Conservation (phyloP, 2,113 vertebrate genomes). For the Melozone crissalis region DNA sequence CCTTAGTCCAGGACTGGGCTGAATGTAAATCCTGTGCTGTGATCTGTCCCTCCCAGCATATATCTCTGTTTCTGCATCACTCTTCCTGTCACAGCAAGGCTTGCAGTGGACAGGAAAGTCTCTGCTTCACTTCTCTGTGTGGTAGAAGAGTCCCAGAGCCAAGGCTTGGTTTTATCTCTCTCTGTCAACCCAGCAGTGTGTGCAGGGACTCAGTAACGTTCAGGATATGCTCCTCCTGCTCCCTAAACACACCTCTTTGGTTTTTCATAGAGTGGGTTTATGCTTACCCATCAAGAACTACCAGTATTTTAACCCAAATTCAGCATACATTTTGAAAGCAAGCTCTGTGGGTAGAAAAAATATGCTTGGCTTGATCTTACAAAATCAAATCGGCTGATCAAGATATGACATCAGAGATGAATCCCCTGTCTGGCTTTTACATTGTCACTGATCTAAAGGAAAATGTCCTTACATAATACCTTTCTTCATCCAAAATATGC, state of each 20-base stretch:
- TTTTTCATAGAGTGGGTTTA: neutral
- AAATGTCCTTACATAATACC: neutral
- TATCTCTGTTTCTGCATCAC: rapidly evolving
- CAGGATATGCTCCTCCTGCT: neutral
- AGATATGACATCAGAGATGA: neutral
- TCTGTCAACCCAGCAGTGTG: too few relatives aligned
- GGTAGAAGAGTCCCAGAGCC: too few relatives aligned
- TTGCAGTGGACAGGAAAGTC: rapidly evolving
- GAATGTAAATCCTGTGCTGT: rapidly evolving
- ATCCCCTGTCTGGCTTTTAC: neutral
- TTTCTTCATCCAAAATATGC: neutral
- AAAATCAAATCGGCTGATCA: neutral
- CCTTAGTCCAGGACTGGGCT: rapidly evolving
- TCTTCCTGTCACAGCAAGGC: neutral
- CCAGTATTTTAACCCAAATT: neutral
- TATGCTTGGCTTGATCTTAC: neutral
- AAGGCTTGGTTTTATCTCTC: too few relatives aligned
- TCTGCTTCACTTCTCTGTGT: rapidly evolving
- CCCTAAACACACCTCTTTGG: neutral
- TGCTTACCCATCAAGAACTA: neutral
- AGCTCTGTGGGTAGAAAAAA: neutral
- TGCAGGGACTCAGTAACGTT: rapidly evolving
- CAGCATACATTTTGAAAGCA: neutral
- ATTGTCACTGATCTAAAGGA: neutral
- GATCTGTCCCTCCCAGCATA: neutral